Percentiles rank a stretch among this genome's conserved stretches.
Evolutionary conservation across 1,140 invertebrate genomes (phyloP).

Genomic region (Euwallacea fornicatus): DNA sequence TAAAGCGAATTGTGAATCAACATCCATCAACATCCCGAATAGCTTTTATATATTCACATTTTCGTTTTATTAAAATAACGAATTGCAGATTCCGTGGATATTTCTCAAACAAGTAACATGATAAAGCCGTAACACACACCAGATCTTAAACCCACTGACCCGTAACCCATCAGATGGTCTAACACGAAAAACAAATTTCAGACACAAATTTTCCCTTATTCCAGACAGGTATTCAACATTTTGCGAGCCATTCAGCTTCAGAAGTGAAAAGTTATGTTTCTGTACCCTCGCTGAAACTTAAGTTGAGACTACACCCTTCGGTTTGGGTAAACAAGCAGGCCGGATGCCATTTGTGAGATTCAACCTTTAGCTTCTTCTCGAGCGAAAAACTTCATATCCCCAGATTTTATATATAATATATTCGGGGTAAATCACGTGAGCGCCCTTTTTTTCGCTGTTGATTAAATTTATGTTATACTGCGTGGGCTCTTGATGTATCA

Average conservation of each 20-base stretch:
- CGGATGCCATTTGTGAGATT: neutral
- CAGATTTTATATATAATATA: conserved; percentile 2
- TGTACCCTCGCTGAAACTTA: conserved; percentile 11
- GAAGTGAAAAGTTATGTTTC: conserved; percentile 22
- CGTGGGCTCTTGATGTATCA: too few species aligned
- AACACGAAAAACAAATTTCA: neutral
- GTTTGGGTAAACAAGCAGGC: conserved; percentile 13
- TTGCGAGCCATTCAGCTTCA: neutral
- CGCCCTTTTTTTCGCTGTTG: neutral
- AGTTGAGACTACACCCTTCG: conserved; percentile 4
- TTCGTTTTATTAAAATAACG: too few species aligned
- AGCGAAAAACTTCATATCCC: conserved; percentile 5
- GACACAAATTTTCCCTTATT: conserved; percentile 4
- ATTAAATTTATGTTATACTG: too few species aligned
- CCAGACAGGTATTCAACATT: conserved; percentile 7
- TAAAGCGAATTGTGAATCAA: too few species aligned
- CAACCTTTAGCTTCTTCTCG: neutral
- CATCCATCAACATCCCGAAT: too few species aligned
- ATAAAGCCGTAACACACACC: too few species aligned
- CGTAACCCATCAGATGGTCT: too few species aligned
- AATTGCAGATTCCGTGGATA: too few species aligned
- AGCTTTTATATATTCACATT: too few species aligned
- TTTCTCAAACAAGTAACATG: too few species aligned
- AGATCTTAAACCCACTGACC: too few species aligned
- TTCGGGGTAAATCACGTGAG: neutral